Base-by-base conservation (phyloP, 2,113 vertebrate genomes). In the Numenius arquata region DNA sequence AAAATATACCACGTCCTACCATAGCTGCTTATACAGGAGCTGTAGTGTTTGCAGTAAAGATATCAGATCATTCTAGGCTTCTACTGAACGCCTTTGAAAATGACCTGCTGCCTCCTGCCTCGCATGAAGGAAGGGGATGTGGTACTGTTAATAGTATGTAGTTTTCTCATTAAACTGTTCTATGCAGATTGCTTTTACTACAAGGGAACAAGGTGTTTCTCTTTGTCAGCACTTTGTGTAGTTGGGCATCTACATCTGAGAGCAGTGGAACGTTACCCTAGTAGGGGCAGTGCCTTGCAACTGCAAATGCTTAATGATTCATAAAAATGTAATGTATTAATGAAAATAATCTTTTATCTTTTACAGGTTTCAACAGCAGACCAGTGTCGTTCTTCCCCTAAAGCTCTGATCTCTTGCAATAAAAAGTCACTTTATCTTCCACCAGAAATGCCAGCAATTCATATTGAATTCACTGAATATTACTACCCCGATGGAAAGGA, bases 401-500 rank as follows among this genome's bases (percentile, higher is more conserved):
- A 99, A 97, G 97, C 98, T 94, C 99, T 99, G 98, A 98, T 99
- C 96, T 99, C 99, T 97, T 99, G 99, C 97, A 99, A 99, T 98
- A 99, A 99, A 97, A 99, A 99, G 96, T 98, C 99, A 53, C 97
- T 99, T 52, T 99, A 99, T 97, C 99, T 99, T 94, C 99, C 99
- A 23, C 97, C 99, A 95, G 99, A 99, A 98, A 99, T 99, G 99
- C 98, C 99, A 63, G 99, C 99, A 91, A 98, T 99, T 97, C 99
- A 99, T 74, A 97, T 99, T 62, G 99, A 99, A 97, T 99, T 99
- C 97, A 99, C 99, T 55, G 99, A 99, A 96, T 99, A 99, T 98
- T 99, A 99, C 97, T 99, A 99, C 82, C 99, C 99, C 40, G 99
- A 99, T 96, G 99, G 98, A 96, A 99, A 99, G 93, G 99, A 99